Percentiles rank a stretch among this genome's conserved stretches.
phyloP scores from a whole-genome alignment of 2,797 vertebrate genomes.

The Sorex maritimensis region DNA sequence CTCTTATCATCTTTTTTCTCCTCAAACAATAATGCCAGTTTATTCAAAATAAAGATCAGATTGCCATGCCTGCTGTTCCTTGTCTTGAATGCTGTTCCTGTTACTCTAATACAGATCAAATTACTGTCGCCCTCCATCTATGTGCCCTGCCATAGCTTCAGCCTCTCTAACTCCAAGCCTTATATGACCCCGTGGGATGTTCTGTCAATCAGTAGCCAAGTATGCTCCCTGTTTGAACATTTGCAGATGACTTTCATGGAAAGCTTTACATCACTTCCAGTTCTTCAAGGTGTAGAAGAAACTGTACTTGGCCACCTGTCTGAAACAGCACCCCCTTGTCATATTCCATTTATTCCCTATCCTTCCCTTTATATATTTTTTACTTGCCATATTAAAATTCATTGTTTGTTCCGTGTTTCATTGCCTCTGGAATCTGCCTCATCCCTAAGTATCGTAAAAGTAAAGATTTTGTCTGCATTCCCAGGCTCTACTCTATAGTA shows the following conservation, averaged over 20 bases:
- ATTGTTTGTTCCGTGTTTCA: slow-evolving; percentile 10
- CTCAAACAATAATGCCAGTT: rapidly evolving
- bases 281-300: background rate
- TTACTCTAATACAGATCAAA: background rate
- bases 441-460: background rate
- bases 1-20: background rate
- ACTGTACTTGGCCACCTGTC: background rate
- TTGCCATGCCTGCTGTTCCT: background rate
- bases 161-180: background rate
- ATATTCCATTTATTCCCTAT: background rate
- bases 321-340: background rate
- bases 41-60: background rate
- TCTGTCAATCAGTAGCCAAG: background rate
- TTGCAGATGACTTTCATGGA: background rate
- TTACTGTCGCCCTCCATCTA: background rate
- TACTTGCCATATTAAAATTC: background rate
- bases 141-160: background rate
- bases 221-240: background rate
- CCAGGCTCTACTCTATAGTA: background rate
- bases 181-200: background rate
- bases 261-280: background rate
- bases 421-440: background rate
- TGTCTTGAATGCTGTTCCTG: too few relatives aligned
- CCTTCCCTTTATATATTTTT: background rate
- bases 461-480: background rate